These are phyloP conservation scores for Zeugodacus cucurbitae DNA, from an alignment of 1,140 invertebrate species.

Conservation along the genomic window DNA sequence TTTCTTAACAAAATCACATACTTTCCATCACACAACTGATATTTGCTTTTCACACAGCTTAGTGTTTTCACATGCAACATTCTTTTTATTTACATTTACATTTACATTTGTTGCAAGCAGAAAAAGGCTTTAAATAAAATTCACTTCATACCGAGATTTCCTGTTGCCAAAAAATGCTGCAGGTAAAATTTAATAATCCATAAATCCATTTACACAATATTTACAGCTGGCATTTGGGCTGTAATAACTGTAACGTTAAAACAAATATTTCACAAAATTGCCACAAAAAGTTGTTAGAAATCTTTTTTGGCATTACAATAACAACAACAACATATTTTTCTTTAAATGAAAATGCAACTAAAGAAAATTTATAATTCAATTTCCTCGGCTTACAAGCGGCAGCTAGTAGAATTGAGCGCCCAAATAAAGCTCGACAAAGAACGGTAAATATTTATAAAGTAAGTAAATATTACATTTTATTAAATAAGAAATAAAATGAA, in stretches of 20 bases:
- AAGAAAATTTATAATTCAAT: slow-evolving; percentile 24
- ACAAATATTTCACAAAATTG: neutral
- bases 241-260: neutral
- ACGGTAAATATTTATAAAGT: neutral
- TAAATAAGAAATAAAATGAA: neutral
- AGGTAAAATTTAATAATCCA: neutral
- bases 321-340: neutral
- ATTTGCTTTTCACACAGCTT: too few species aligned
- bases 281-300: neutral
- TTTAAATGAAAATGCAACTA: neutral
- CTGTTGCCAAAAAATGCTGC: neutral
- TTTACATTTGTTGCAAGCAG: too few species aligned
- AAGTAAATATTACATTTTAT: neutral
- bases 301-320: neutral
- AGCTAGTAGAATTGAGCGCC: neutral
- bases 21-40: too few species aligned
- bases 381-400: neutral
- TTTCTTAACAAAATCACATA: too few species aligned
- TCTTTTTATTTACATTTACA: too few species aligned
- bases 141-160: too few species aligned
- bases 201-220: neutral
- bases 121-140: too few species aligned
- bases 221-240: neutral
- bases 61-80: too few species aligned
- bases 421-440: neutral